Percentiles rank a stretch among this genome's conserved stretches.
Evolutionary conservation across 2,888 invertebrate genomes (phyloP).

Genomic region (Ectemnius cavifrons): DNA sequence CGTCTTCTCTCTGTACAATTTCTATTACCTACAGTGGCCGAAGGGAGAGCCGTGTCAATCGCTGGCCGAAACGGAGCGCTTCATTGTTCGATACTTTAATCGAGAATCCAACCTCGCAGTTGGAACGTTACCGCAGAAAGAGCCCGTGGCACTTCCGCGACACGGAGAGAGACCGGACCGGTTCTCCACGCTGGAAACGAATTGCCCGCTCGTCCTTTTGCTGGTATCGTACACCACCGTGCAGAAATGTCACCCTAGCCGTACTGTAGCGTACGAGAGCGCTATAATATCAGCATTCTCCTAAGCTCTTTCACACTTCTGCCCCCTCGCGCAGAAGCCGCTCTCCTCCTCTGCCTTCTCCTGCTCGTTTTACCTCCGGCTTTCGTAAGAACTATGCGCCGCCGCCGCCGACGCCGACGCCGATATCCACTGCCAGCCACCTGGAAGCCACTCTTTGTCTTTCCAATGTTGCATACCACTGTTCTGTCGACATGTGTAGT

Average conservation of each 20-base stretch:
- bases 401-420: too few species aligned
- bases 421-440: too few species aligned
- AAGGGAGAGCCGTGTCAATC: conserved; percentile 20
- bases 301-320: not conserved
- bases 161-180: conserved; percentile 51
- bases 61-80: conserved; percentile 47
- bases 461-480: too few species aligned
- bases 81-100: conserved; percentile 55
- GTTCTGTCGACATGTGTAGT: too few species aligned
- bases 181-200: conserved; percentile 58
- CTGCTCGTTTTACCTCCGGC: too few species aligned
- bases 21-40: too few species aligned
- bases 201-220: conserved; percentile 56
- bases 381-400: too few species aligned
- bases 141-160: conserved; percentile 55
- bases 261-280: not conserved
- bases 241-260: conserved; percentile 3
- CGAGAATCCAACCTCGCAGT: conserved; percentile 48
- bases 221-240: conserved; percentile 31
- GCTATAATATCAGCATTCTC: not conserved
- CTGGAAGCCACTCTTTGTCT: too few species aligned
- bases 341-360: too few species aligned
- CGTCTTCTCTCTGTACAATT: too few species aligned
- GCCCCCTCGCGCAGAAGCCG: not conserved
- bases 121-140: conserved; percentile 43